These are phyloP conservation scores for Atherinomorus stipes DNA, from an alignment of 2,113 vertebrate genomes.

Conservation along the genomic window DNA sequence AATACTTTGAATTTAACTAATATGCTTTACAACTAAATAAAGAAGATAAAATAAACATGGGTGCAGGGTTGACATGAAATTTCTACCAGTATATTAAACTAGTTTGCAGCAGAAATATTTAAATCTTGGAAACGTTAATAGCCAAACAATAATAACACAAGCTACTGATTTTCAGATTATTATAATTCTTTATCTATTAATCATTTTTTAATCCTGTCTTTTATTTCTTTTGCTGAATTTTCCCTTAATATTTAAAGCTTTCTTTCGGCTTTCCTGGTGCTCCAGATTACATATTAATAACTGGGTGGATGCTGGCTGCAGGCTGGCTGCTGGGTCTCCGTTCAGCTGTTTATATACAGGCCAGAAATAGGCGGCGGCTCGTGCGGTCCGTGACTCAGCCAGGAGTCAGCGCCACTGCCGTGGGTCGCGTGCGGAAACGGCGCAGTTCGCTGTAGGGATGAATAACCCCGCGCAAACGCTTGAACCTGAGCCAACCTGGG, in stretches of 20 bases:
- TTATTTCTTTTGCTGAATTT: not conserved
- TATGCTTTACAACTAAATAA: no score
- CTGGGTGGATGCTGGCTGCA: not conserved
- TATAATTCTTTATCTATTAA: no score
- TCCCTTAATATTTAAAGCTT: not conserved
- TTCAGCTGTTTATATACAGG: constrained; percentile 42
- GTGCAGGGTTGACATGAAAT: no score
- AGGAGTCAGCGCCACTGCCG: constrained; percentile 54
- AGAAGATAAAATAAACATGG: no score
- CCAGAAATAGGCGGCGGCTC: constrained; percentile 49
- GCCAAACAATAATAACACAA: no score
- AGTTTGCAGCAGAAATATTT: no score
- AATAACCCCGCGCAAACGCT: constrained; percentile 24
- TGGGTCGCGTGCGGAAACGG: constrained; percentile 46
- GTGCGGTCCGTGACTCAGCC: constrained; percentile 66
- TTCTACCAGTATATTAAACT: no score
- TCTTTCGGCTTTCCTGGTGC: not conserved
- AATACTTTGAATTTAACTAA: no score
- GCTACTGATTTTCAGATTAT: no score
- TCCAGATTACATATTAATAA: not conserved
- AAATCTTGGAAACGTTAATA: no score
- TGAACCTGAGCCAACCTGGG: not conserved
- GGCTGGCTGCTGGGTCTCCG: not conserved
- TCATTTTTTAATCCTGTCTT: no score
- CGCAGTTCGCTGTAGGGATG: constrained; percentile 45